phyloP scores from a whole-genome alignment of 92 coral and sea anemone species.

The Zoanthus solanderi region DNA sequence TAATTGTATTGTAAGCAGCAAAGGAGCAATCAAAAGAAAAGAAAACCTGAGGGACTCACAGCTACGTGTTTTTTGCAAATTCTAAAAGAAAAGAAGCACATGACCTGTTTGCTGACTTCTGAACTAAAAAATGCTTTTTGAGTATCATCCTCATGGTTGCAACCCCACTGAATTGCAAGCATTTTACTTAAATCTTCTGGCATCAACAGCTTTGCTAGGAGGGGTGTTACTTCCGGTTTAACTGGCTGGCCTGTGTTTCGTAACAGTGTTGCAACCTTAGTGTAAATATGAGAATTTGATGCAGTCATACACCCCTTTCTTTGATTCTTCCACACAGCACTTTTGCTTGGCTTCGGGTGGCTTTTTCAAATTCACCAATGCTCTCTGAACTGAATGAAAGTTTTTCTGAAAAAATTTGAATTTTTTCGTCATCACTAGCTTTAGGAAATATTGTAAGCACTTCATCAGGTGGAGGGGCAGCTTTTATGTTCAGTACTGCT shows the following conservation, averaged over 20 bases:
- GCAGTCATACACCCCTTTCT: too few relatives aligned
- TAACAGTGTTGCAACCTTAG: not conserved
- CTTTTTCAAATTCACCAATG: slow-evolving; percentile 29
- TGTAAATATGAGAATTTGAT: too few relatives aligned
- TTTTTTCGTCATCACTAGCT: slow-evolving; percentile 37
- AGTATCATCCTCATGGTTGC: slow-evolving; percentile 54
- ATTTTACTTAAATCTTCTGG: slow-evolving; percentile 33
- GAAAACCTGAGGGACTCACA: too few relatives aligned
- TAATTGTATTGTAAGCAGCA: too few relatives aligned
- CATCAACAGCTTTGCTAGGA: slow-evolving; percentile 40
- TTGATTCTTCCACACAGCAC: too few relatives aligned
- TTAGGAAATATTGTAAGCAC: not conserved
- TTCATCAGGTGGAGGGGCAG: slow-evolving; percentile 45
- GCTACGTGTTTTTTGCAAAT: too few relatives aligned
- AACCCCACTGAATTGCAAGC: slow-evolving; percentile 58
- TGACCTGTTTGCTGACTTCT: slow-evolving; percentile 15
- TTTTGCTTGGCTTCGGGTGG: too few relatives aligned
- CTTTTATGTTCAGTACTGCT: slow-evolving; percentile 52
- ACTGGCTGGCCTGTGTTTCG: slow-evolving; percentile 34
- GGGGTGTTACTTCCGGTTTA: slow-evolving; percentile 40
- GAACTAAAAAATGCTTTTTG: slow-evolving; percentile 38
- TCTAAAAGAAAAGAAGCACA: too few relatives aligned
- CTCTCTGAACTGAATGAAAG: slow-evolving; percentile 60
- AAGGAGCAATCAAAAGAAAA: too few relatives aligned
- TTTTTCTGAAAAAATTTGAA: slow-evolving; percentile 40